Conservation (phyloP, 1,140 invertebrate genomes). For the Neodiprion lecontei region DNA sequence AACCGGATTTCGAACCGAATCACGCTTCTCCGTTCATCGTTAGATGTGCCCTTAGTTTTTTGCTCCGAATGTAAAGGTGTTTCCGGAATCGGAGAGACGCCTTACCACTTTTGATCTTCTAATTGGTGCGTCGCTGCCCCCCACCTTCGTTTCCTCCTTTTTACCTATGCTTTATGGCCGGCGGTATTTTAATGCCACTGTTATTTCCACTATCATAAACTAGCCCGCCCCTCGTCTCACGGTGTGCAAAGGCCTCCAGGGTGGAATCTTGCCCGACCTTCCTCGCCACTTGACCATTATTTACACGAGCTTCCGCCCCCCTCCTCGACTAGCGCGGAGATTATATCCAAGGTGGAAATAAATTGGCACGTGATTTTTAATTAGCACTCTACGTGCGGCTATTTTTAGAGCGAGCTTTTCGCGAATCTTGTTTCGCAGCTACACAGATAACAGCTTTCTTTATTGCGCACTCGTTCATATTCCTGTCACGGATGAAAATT, state of each 20-base stretch:
- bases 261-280: conserved; percentile 26
- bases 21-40: conserved; percentile 2
- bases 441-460: background rate
- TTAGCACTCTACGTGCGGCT: conserved; percentile 27
- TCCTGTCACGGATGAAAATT: background rate
- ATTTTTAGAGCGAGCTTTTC: background rate
- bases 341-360: conserved; percentile 30
- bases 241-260: background rate
- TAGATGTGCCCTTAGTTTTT: background rate
- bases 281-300: conserved; percentile 43
- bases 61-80: background rate
- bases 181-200: background rate
- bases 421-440: background rate
- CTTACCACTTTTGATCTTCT: background rate
- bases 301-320: conserved; percentile 37
- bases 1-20: conserved; percentile 11
- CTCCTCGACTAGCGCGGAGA: conserved; percentile 19
- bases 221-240: background rate
- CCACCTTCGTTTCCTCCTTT: background rate
- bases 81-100: background rate
- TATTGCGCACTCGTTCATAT: background rate
- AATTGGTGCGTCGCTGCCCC: background rate
- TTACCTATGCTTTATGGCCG: background rate
- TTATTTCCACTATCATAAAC: background rate
- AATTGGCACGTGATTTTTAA: conserved; percentile 44